A percentile compares a stretch with the other conserved stretches of the same genome.
Evolutionary conservation across 1,140 invertebrate genomes (phyloP).

Genomic region (Maconellicoccus hirsutus): DNA sequence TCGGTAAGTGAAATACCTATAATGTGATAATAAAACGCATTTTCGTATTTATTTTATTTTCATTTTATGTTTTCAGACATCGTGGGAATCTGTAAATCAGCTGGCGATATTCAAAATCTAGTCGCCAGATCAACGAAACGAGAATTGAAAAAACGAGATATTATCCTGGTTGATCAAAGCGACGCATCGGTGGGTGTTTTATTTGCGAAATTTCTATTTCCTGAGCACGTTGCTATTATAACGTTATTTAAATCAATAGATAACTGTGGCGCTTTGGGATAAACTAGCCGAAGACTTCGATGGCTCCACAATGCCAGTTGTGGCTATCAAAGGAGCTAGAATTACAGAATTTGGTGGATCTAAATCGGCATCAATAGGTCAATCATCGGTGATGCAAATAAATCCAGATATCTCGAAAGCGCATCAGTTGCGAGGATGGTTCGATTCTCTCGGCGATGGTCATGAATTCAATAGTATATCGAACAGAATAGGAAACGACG

Average conservation of each 20-base stretch:
- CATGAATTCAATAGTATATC: constrained; percentile 51
- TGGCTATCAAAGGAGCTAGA: constrained; percentile 67
- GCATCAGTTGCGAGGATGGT: constrained; percentile 81
- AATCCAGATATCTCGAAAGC: constrained; percentile 85
- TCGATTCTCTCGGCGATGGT: constrained; percentile 49
- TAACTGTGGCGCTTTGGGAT: constrained; percentile 63
- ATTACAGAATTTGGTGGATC: constrained; percentile 54
- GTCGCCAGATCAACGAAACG: constrained; percentile 58
- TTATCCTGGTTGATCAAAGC: constrained; percentile 76
- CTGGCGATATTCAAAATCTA: constrained; percentile 57
- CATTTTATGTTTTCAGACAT: constrained; percentile 54
- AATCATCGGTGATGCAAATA: constrained; percentile 51
- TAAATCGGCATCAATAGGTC: constrained; percentile 41
- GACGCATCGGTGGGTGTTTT: constrained; percentile 52
- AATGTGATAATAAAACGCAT: no score
- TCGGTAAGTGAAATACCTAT: constrained; percentile 46
- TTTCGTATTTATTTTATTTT: background rate
- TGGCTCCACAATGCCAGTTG: constrained; percentile 56
- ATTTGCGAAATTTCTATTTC: background rate
- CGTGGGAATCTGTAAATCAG: constrained; percentile 74
- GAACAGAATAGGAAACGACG: constrained; percentile 39
- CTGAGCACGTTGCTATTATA: background rate
- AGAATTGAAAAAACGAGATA: constrained; percentile 80
- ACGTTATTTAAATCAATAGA: constrained; percentile 35
- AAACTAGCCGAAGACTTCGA: constrained; percentile 73